Conservation (phyloP, 2,797 vertebrate species). For the Pristis pectinata region DNA sequence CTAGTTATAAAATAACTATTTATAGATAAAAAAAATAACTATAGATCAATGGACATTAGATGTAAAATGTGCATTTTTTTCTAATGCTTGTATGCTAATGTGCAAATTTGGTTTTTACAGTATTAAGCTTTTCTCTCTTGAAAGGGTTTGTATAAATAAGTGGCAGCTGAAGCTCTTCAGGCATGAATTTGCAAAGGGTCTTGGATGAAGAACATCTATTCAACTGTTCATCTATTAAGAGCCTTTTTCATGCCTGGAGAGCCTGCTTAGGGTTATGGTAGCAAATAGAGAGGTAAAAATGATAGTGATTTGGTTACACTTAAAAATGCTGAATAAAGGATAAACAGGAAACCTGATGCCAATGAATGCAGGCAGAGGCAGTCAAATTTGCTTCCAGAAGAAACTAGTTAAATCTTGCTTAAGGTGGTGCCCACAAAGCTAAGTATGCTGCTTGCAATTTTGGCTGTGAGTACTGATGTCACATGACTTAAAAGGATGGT, state of each 20-base stretch:
- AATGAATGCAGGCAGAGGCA: conserved; percentile 13
- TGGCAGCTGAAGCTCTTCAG: not conserved
- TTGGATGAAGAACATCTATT: not conserved
- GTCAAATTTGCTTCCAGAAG: not conserved
- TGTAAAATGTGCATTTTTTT: not conserved
- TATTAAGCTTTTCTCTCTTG: not conserved
- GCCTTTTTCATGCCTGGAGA: not conserved
- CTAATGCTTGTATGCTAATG: not conserved
- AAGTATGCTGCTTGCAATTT: conserved; percentile 45
- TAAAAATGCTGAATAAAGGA: conserved; percentile 20
- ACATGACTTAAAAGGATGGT: conserved; percentile 43
- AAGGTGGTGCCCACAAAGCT: conserved; percentile 35
- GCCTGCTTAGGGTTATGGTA: not conserved
- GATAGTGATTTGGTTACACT: not conserved
- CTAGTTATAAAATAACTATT: not conserved
- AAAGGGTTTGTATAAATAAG: not conserved
- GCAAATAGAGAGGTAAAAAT: not conserved
- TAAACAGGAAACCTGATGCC: conserved; percentile 20
- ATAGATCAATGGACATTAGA: not conserved
- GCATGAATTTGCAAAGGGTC: not conserved
- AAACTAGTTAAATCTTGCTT: not conserved
- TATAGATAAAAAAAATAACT: too few relatives aligned
- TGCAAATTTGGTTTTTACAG: not conserved
- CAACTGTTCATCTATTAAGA: not conserved
- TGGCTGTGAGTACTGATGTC: conserved; percentile 42